Conservation (phyloP, 2,113 vertebrate species). For the Datnioides undecimradiatus region DNA sequence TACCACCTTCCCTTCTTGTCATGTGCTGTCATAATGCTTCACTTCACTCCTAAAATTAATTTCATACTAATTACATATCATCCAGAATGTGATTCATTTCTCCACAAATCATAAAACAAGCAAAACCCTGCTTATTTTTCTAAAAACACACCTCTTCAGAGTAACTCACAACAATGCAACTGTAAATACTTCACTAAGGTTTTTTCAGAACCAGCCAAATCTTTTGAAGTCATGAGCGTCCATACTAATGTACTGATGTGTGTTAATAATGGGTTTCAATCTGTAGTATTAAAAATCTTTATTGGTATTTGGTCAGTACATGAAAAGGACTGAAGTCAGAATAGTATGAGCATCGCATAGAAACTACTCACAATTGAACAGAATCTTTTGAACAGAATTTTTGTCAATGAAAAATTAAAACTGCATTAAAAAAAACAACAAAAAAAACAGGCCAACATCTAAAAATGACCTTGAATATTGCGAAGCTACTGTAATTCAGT, state of each 20-base stretch:
- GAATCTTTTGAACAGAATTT: conserved; percentile 81
- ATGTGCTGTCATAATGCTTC: background rate
- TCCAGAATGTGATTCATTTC: background rate
- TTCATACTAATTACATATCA: background rate
- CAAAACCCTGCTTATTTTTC: background rate
- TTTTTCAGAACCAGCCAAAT: too few species aligned
- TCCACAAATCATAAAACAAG: background rate
- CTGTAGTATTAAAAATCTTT: conserved; percentile 98
- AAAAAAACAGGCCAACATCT: conserved; percentile 88
- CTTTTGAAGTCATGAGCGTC: background rate
- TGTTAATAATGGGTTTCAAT: conserved; percentile 54
- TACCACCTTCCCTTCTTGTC: background rate
- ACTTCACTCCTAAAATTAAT: background rate
- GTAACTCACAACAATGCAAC: too few species aligned
- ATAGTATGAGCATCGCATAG: conserved; percentile 95
- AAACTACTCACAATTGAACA: conserved; percentile 96
- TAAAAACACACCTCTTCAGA: too few species aligned
- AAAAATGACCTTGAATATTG: conserved; percentile 86
- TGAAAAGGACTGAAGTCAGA: conserved; percentile 98
- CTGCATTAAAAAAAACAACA: conserved; percentile 87
- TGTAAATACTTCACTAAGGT: too few species aligned
- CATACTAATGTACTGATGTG: background rate
- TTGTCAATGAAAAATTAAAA: conserved; percentile 90
- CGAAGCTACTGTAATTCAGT: conserved; percentile 85
- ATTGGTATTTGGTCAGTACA: conserved; percentile 99